Percentiles rank a stretch among this genome's conserved stretches.
These are phyloP conservation scores for Styela plicata DNA, from an alignment of 23 tunicate genomes.

Conservation along the genomic window DNA sequence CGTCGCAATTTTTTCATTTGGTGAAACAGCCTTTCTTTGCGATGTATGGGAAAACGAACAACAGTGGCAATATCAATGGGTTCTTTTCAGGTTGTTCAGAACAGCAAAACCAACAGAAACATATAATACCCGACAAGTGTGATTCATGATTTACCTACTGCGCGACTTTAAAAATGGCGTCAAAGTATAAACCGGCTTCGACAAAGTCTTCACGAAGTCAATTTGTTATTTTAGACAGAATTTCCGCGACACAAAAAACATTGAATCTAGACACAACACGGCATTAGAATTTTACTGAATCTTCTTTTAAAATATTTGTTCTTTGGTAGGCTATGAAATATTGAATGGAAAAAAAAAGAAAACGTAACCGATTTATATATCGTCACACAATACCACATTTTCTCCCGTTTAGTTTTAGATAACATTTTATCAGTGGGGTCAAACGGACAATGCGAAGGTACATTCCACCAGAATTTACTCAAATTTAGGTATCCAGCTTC, in stretches of 20 bases:
- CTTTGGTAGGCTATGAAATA: too few species aligned
- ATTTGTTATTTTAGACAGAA: background rate
- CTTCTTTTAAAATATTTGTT: too few species aligned
- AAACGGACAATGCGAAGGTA: background rate
- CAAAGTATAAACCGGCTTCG: background rate
- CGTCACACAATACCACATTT: background rate
- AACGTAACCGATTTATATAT: too few species aligned
- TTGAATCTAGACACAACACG: background rate
- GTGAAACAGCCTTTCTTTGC: background rate
- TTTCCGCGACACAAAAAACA: background rate
- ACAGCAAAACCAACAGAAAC: slow-evolving; percentile 24
- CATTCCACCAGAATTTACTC: background rate
- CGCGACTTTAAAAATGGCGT: background rate
- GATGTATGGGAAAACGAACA: background rate
- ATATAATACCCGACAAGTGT: slow-evolving; percentile 30
- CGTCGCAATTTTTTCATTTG: too few species aligned
- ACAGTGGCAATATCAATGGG: background rate
- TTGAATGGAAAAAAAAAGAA: too few species aligned
- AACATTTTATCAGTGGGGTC: background rate
- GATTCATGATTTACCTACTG: slow-evolving; percentile 16
- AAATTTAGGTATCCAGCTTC: background rate
- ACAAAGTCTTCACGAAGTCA: background rate
- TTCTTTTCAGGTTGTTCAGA: background rate
- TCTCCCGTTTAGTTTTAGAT: background rate
- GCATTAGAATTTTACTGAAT: too few species aligned